These are phyloP conservation scores for Scaeva pyrastri DNA, from an alignment of 2,888 invertebrate genomes.

Conservation along the genomic window DNA sequence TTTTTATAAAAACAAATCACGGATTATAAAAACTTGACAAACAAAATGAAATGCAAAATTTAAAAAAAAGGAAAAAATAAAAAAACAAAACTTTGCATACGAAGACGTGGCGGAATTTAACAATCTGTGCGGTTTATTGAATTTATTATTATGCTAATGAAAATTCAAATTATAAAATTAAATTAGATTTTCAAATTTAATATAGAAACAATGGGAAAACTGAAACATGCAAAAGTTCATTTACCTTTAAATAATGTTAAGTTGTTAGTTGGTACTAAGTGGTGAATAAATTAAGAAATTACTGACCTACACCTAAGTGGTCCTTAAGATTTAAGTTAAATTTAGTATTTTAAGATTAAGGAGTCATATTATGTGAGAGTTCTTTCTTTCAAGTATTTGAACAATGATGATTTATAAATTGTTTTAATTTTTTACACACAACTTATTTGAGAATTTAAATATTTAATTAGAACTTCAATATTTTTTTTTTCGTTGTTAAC, in stretches of 20 bases:
- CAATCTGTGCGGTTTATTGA: neutral
- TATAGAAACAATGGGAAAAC: neutral
- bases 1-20: constrained; percentile 9
- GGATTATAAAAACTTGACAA: neutral
- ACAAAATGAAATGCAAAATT: neutral
- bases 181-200: neutral
- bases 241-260: constrained; percentile 22
- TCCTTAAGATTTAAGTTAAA: too few relatives aligned
- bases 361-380: too few relatives aligned
- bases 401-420: too few relatives aligned
- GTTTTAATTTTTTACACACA: too few relatives aligned
- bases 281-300: neutral
- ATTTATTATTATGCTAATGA: constrained; percentile 9
- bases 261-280: neutral
- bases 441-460: too few relatives aligned
- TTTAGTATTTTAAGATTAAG: too few relatives aligned
- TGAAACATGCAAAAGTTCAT: neutral
- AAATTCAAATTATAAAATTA: constrained; percentile 12
- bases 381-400: too few relatives aligned
- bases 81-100: neutral
- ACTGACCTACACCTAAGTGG: too few relatives aligned
- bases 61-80: too few relatives aligned
- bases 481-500: too few relatives aligned
- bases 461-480: too few relatives aligned
- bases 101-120: constrained; percentile 15